Conservation (phyloP, 2,113 vertebrate species). For the Rhea americana region DNA sequence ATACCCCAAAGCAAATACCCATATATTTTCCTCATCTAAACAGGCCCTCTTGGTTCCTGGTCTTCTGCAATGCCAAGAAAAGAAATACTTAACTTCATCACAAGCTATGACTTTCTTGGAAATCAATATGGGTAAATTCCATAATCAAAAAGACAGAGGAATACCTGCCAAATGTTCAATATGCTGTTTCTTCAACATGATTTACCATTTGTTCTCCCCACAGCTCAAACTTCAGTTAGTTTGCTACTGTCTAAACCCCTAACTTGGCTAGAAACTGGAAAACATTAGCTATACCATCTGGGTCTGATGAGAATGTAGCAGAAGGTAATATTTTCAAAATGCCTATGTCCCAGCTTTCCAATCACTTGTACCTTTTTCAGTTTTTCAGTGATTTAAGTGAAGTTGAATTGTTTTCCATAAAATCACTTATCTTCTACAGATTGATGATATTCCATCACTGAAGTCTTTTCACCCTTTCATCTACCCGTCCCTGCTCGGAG, state of each 20-base stretch:
- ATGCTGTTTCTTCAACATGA: not conserved
- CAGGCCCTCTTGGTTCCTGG: accelerated
- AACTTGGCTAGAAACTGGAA: conserved; percentile 16
- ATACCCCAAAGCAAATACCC: not conserved
- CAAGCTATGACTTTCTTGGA: not conserved
- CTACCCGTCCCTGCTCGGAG: not conserved
- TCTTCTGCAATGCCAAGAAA: not conserved
- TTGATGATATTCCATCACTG: not conserved
- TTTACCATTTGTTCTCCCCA: not conserved
- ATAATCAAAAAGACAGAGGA: not conserved
- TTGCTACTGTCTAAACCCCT: not conserved
- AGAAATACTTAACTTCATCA: not conserved
- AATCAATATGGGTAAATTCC: conserved; percentile 3
- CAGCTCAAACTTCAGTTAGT: not conserved
- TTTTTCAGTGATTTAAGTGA: not conserved
- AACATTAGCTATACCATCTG: conserved; percentile 3
- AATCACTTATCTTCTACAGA: not conserved
- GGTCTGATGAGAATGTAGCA: not conserved
- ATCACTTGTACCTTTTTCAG: not conserved
- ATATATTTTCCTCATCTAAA: not conserved
- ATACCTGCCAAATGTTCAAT: not conserved
- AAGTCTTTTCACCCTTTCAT: not conserved
- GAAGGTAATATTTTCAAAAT: conserved; percentile 24
- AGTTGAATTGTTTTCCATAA: not conserved
- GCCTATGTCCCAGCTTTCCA: not conserved